Conservation (phyloP, 2,113 vertebrate genomes). For the Cygnus atratus region DNA sequence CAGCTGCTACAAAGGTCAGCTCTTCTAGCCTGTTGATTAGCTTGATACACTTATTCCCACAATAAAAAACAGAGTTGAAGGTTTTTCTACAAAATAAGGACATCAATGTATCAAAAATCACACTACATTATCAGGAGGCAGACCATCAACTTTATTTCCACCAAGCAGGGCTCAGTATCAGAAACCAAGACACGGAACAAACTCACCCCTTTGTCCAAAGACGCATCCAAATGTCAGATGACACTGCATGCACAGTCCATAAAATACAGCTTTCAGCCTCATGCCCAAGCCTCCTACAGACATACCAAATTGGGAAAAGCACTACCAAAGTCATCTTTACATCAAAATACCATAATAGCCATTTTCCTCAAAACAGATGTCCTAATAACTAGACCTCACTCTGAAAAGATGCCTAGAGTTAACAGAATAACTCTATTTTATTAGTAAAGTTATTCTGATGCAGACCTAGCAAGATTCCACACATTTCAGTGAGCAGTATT, state of each 20-base stretch:
- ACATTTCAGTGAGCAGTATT: not conserved
- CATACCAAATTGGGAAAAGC: not conserved
- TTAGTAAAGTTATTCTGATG: not conserved
- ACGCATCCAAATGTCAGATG: accelerated
- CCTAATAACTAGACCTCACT: not conserved
- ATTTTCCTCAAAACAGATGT: not conserved
- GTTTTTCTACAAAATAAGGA: not conserved
- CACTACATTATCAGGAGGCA: not conserved
- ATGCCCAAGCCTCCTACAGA: not conserved
- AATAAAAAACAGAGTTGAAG: not conserved
- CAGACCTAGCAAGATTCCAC: not conserved
- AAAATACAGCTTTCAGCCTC: not conserved
- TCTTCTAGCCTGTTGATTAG: not conserved
- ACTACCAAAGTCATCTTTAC: not conserved
- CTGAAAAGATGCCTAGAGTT: not conserved
- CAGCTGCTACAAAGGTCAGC: not conserved
- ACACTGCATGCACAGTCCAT: not conserved
- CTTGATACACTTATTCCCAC: not conserved
- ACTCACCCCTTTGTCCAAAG: not conserved
- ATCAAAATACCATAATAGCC: not conserved
- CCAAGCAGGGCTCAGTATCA: not conserved
- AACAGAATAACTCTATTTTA: too few species aligned
- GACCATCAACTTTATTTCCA: not conserved
- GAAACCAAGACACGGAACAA: not conserved
- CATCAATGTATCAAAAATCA: not conserved